Percentiles rank a stretch among this genome's conserved stretches.
Evolutionary conservation across 2,888 invertebrate genomes (phyloP).

Genomic region (Linnaemya vulpina): DNA sequence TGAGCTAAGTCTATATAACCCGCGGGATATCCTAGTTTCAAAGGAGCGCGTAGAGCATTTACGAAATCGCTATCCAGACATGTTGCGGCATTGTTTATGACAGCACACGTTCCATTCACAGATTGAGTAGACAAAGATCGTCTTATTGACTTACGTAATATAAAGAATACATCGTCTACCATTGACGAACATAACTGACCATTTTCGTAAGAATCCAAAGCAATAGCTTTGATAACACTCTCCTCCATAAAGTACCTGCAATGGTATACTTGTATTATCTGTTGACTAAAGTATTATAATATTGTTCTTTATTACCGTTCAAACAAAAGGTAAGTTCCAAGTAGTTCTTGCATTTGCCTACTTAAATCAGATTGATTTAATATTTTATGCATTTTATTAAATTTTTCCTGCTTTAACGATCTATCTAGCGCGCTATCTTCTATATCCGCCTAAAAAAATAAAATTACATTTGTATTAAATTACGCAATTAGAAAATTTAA

Average conservation of each 20-base stretch:
- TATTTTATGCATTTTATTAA: slow-evolving; percentile 86
- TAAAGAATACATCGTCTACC: slow-evolving; percentile 99
- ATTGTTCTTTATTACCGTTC: slow-evolving; percentile 86
- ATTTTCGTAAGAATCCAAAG: slow-evolving; percentile 89
- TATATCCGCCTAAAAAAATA: slow-evolving; percentile 84
- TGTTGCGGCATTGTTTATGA: slow-evolving; percentile 95
- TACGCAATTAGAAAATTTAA: too few species aligned
- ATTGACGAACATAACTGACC: slow-evolving; percentile 93
- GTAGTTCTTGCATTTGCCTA: slow-evolving; percentile 90
- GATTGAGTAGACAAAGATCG: slow-evolving; percentile 95
- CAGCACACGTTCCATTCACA: slow-evolving; percentile 97
- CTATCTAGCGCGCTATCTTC: slow-evolving; percentile 85
- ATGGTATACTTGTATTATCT: not conserved
- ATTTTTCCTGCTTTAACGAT: slow-evolving; percentile 83
- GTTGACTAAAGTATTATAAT: not conserved
- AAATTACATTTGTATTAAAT: not conserved
- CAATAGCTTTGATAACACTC: slow-evolving; percentile 95
- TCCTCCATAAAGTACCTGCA: slow-evolving; percentile 94
- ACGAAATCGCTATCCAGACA: slow-evolving; percentile 93
- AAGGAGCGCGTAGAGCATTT: slow-evolving; percentile 87
- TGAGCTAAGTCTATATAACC: slow-evolving; percentile 91
- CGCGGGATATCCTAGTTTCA: slow-evolving; percentile 90
- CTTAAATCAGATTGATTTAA: slow-evolving; percentile 89
- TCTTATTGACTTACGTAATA: slow-evolving; percentile 97
- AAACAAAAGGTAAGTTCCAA: slow-evolving; percentile 94